These are phyloP conservation scores for Equus przewalskii DNA, from an alignment of 2,113 vertebrate genomes.

Conservation along the genomic window DNA sequence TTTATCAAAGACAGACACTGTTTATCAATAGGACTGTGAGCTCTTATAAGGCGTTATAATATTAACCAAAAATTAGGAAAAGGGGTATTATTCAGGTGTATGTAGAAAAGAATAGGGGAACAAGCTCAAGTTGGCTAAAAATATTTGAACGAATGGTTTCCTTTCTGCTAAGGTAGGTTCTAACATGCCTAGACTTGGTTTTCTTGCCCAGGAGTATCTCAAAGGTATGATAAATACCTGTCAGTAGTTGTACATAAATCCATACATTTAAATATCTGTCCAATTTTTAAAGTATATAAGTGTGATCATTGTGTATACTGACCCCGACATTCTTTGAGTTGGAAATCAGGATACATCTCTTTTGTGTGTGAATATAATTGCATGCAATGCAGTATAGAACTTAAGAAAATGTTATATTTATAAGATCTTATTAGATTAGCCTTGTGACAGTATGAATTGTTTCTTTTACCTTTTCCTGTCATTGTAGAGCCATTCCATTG, in stretches of 20 bases:
- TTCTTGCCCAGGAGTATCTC: background rate
- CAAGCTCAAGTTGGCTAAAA: background rate
- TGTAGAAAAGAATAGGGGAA: background rate
- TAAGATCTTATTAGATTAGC: background rate
- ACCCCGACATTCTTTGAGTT: constrained; percentile 8
- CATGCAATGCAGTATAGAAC: background rate
- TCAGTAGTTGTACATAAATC: background rate
- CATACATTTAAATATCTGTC: background rate
- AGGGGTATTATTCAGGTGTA: background rate
- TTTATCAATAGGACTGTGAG: background rate
- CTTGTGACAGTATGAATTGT: background rate
- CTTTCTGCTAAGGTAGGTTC: background rate
- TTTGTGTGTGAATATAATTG: background rate
- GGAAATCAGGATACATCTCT: background rate
- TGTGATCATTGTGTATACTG: background rate
- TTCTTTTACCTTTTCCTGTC: constrained; percentile 45
- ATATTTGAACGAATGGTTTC: background rate
- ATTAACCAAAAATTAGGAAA: background rate
- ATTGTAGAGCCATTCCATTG: constrained; percentile 60
- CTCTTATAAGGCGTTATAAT: background rate
- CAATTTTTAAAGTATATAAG: background rate
- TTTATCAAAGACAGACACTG: background rate
- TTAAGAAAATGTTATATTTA: constrained; percentile 44
- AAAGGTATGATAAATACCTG: background rate
- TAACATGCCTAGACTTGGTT: background rate